Evolutionary conservation across 2,113 vertebrate species (phyloP), one percentile per base, ranked within the genome.

Genomic region (Rhea americana): DNA sequence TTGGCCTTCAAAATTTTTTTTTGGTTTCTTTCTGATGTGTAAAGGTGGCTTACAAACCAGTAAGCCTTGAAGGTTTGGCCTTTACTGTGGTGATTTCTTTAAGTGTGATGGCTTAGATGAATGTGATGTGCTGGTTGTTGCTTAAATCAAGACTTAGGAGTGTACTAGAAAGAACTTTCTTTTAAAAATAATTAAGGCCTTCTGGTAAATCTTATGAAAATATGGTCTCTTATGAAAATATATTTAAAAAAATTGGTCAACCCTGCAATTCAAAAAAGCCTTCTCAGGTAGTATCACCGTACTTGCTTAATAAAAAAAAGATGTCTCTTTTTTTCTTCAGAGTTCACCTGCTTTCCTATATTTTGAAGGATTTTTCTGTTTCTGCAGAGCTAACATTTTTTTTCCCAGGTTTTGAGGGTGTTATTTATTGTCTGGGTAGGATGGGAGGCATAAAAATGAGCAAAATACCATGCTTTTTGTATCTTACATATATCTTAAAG

Each of bases 21-120:
- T 61, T 58, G 7, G 8, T 89, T 88, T 93, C 80, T 86, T 90
- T 93, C 59, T 96, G 65, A 59, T 47, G 35, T 88, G 53, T 92
- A 18, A 90, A 92, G 24, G 22, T 78, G 24, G 17, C 75, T 88
- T 91, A 83, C 51, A 72, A 78, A 47, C 82, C 32, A 12, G 35
- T 67, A 58, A 86, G 48, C 8, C 73, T 78, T 74, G 58, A 81
- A 63, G 47, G 39, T 65, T 90, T 89, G 84, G 6, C 17, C 35
- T 88, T 84, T 86, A 14, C 58, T 82, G 58, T 61, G 35, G 51
- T 86, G 56, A 13, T 72, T 90, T 71, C 65, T 86, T 88, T 92
- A 66, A 41, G 61, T 89, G 80, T 81, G 80, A 55, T 82, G 48
- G n/a, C 74, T 89, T 78, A 7, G 37, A 90, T 48, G 55, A 58